These are phyloP conservation scores for Leptinotarsa undecemlineata DNA, from an alignment of 1,140 invertebrate genomes.

Conservation along the genomic window DNA sequence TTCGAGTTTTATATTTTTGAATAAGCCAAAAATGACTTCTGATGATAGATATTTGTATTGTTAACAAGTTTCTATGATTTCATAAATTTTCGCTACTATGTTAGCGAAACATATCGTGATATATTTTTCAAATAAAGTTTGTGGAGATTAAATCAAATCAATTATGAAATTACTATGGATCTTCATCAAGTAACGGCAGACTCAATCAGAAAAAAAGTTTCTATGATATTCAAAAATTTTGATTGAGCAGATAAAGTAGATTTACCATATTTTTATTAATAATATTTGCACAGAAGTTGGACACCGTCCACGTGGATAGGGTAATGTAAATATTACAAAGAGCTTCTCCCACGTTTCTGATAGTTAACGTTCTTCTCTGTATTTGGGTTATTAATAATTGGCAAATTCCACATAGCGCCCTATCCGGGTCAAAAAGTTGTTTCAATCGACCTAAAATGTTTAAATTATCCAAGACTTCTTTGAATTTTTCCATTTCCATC, in stretches of 20 bases:
- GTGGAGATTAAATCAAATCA: too few relatives aligned
- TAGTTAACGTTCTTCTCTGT: conserved; percentile 20
- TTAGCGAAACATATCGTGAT: neutral
- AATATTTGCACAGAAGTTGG: conserved; percentile 29
- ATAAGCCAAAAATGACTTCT: conserved; percentile 12
- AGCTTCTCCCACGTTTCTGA: conserved; percentile 25
- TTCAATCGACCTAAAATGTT: neutral
- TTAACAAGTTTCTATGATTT: conserved; percentile 2
- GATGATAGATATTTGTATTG: neutral
- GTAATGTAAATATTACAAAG: conserved; percentile 34
- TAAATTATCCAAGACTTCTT: conserved; percentile 9
- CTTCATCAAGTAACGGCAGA: too few relatives aligned
- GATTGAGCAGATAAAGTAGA: conserved; percentile 6
- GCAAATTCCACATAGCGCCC: conserved; percentile 30
- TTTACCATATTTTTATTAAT: conserved; percentile 34
- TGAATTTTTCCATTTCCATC: conserved; percentile 3
- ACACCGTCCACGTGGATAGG: conserved; percentile 30
- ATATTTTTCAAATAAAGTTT: too few relatives aligned
- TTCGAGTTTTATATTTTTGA: neutral
- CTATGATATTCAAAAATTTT: neutral
- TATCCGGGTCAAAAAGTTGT: conserved; percentile 10
- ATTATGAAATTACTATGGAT: too few relatives aligned
- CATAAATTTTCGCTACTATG: neutral
- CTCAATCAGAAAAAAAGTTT: too few relatives aligned
- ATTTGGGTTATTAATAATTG: conserved; percentile 28